Evolutionary conservation across 2,797 vertebrate genomes (phyloP), one percentile per base, ranked within the genome.

Genomic region (Poeciliopsis infans): DNA sequence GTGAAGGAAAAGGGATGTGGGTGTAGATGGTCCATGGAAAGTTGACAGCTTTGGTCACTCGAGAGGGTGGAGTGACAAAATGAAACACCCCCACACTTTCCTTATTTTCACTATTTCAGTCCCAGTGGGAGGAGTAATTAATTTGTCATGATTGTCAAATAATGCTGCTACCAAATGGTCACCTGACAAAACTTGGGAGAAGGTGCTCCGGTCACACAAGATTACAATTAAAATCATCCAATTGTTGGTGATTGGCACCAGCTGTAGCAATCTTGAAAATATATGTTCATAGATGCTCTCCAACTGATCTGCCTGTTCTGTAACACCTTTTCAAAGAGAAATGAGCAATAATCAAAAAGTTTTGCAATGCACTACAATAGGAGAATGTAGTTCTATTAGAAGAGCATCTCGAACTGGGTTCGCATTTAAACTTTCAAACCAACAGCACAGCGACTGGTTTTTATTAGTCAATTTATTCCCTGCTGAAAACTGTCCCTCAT

Each of bases 21-120:
- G 69, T 77, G 80, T 72, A 76, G 79, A 70, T 59, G 47, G 88
- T 79, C 46, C 47, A 72, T 86, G 84, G 74, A 4, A 55, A 1
- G 81, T 83, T 80, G 85, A 85, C 85, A 83, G 89, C 74, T 79
- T 72, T 4, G 85, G 83, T 88, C 88, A 88, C 85, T 79, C 64
- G 83, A 87, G 87, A 86, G 69, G 46, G 69, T 3, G 16, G n/a
- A 89, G 70, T 85, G 85, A 79, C 91, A 89, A 91, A 87, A 86
- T 86, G 83, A 85, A 89, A 85, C 76, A 85, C 47, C 43, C 59
- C 72, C 28, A 23, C 2, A 16, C 28, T 66, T 75, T 46, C 68
- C 70, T 45, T 39, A 39, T 69, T 76, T 85, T 72, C 5, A 2
- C 1, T 2, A 2, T 79, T 73, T 75, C 15, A 66, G 41, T 2